Evolutionary conservation across 2,113 vertebrate genomes (phyloP).

Genomic region (Orycteropus afer): DNA sequence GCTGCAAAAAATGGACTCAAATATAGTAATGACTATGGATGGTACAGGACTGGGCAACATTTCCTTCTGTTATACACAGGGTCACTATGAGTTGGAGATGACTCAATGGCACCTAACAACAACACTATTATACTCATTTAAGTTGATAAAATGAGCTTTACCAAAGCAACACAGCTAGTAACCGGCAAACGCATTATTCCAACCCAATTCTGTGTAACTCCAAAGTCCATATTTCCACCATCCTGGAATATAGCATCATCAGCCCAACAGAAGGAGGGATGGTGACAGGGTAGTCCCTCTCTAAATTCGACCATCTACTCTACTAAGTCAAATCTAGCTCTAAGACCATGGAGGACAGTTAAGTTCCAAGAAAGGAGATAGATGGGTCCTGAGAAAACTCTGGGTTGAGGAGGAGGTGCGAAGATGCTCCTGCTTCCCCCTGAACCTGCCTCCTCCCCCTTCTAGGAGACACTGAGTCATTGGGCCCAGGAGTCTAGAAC

Average conservation of each 20-base stretch:
- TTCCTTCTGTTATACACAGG: neutral
- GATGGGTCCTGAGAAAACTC: neutral
- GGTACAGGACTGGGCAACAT: neutral
- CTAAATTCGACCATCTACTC: neutral
- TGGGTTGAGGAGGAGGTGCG: neutral
- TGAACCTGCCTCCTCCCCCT: neutral
- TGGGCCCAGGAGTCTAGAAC: neutral
- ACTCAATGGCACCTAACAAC: neutral
- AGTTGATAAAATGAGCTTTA: slow-evolving; percentile 38
- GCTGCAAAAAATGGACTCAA: neutral
- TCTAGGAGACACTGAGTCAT: neutral
- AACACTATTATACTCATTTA: neutral
- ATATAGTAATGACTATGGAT: too few species aligned
- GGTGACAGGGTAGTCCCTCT: neutral
- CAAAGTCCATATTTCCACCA: neutral
- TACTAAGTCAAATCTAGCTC: neutral
- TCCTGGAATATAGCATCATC: neutral
- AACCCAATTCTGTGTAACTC: neutral
- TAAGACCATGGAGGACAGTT: neutral
- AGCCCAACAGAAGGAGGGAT: neutral
- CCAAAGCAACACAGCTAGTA: slow-evolving; percentile 41
- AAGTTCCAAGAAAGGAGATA: slow-evolving; percentile 6
- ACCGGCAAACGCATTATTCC: slow-evolving; percentile 15
- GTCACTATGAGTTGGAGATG: neutral
- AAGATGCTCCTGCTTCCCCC: neutral